A percentile compares a stretch with the other conserved stretches of the same genome.
These are phyloP conservation scores for Nymphicus hollandicus DNA, from an alignment of 2,113 vertebrate species.

Conservation along the genomic window DNA sequence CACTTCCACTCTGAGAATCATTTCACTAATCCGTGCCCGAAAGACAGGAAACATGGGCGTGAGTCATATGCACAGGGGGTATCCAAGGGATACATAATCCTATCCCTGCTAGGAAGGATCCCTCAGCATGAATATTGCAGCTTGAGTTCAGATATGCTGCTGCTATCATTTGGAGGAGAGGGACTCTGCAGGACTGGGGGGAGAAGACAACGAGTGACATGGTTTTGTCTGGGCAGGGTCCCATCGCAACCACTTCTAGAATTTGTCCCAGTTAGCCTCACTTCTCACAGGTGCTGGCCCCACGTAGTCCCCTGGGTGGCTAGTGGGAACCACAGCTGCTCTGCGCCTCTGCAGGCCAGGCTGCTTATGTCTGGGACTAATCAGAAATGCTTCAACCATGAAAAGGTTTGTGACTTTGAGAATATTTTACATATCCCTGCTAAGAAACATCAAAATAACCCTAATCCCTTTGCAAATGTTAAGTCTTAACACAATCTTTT, in stretches of 20 bases:
- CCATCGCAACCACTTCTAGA: not conserved
- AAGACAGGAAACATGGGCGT: not conserved
- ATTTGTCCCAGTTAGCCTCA: not conserved
- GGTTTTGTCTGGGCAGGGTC: not conserved
- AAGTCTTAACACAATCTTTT: conserved; percentile 54
- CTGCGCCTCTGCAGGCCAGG: not conserved
- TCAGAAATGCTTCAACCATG: conserved; percentile 38
- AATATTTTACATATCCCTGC: conserved; percentile 52
- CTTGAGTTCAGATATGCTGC: not conserved
- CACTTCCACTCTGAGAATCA: not conserved
- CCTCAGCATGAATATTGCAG: not conserved
- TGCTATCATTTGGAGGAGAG: not conserved
- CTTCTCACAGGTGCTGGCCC: not conserved
- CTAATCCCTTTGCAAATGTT: conserved; percentile 55
- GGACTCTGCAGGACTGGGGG: not conserved
- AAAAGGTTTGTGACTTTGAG: conserved; percentile 57
- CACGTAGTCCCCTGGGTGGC: accelerated
- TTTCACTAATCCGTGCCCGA: not conserved
- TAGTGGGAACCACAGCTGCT: not conserved
- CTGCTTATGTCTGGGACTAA: conserved; percentile 20
- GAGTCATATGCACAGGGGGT: not conserved
- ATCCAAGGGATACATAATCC: not conserved
- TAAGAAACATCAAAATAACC: conserved; percentile 44
- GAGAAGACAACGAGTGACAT: accelerated
- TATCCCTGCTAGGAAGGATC: not conserved